A percentile compares a stretch with the other conserved stretches of the same genome.
These are phyloP conservation scores for Tragulus kanchil DNA, from an alignment of 2,113 vertebrate genomes.

Conservation along the genomic window DNA sequence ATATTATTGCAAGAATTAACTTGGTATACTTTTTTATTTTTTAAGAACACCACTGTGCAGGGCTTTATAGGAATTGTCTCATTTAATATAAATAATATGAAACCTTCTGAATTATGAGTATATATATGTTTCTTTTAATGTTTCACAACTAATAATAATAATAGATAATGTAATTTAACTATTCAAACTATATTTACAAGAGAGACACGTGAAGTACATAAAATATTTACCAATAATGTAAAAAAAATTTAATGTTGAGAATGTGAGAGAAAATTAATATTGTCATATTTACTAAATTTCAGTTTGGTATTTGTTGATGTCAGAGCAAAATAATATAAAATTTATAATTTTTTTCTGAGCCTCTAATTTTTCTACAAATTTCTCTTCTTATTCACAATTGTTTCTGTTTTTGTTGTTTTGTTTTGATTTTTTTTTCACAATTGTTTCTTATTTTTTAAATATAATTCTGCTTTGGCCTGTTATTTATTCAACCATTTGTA, in stretches of 20 bases:
- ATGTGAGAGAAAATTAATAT: neutral
- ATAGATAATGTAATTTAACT: neutral
- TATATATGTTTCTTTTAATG: constrained; percentile 61
- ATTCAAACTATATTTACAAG: constrained; percentile 47
- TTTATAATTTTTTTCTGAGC: constrained; percentile 54
- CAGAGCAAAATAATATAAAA: constrained; percentile 20
- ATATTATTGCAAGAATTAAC: constrained; percentile 42
- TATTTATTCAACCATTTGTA: constrained; percentile 33
- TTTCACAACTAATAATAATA: constrained; percentile 33
- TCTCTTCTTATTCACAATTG: constrained; percentile 40
- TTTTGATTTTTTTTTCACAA: no score
- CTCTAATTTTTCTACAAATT: constrained; percentile 56
- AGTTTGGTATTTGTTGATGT: constrained; percentile 43
- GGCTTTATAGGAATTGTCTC: constrained; percentile 25
- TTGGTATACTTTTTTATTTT: neutral
- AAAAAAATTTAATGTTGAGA: constrained; percentile 24
- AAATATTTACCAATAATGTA: constrained; percentile 33
- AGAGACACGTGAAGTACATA: neutral
- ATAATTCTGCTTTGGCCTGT: constrained; percentile 39
- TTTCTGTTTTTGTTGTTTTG: neutral
- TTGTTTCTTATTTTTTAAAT: constrained; percentile 55
- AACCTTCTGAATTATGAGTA: neutral
- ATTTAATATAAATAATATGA: constrained; percentile 54
- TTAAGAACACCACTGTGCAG: constrained; percentile 4
- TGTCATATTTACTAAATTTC: constrained; percentile 57